Base-by-base conservation (phyloP, 2,113 vertebrate genomes). In the Capricornis sumatraensis region DNA sequence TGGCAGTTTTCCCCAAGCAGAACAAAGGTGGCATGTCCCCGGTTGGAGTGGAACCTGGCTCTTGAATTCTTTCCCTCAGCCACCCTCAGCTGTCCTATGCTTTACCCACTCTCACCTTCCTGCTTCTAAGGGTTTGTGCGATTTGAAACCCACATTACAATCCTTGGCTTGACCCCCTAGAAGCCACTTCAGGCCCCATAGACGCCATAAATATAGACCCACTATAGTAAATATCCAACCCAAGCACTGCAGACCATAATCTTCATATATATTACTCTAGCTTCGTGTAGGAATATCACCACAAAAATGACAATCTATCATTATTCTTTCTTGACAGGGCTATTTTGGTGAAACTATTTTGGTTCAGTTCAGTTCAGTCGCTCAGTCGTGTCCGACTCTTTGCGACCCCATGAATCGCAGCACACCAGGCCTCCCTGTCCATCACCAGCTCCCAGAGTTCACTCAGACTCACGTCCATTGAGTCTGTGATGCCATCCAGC, bases 21-120 rank as follows among this genome's bases (percentile, higher is more conserved):
- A 23, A 50, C 23, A 28, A n/a, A 21, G 78, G 10, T 14, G 52
- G 17, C 7, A 0, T 16, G 71, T 8, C 7, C 11, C 57, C 2
- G 16, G 43, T 1, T 21, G 28, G 50, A 28, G 40, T 33, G 28
- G 78, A 50, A 3, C 16, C 45, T 33, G 45, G 16, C 45, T 11
- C 76, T 30, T 30, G 13, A 67, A 1, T 36, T 28, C 74, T 52
- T 2, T 6, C 28, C 53, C 50, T 81, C 33, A 45, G 11, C 23
- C 33, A 21, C 16, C 19, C 36, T n/a, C 76, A 40, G 25, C 25
- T 11, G 14, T 79, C 25, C 30, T 36, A 0, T 28, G 7, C 33
- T 19, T 43, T 5, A 10, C 36, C 19, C 9, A 2, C 30, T 16
- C 15, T 2, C 3, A 14, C 21, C 25, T 30, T 36, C 30, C 30